Evolutionary conservation across 2,888 invertebrate species (phyloP).

Genomic region (Acrocera orbiculus): DNA sequence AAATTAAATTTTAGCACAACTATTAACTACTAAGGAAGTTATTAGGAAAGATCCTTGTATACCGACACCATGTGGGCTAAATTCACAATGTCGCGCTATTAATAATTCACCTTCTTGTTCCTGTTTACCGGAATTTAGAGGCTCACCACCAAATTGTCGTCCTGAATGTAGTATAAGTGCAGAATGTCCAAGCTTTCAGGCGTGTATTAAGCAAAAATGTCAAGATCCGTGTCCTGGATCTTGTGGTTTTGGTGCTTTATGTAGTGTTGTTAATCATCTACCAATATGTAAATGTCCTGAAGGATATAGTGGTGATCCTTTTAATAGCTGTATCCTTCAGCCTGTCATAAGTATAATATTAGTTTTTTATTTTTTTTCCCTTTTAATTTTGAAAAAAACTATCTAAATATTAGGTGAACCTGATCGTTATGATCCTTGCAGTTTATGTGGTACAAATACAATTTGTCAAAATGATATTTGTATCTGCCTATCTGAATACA

Average conservation of each 20-base stretch:
- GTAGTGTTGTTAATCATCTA: slow-evolving; percentile 46
- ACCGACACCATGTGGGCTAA: slow-evolving; percentile 47
- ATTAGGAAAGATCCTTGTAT: slow-evolving; percentile 39
- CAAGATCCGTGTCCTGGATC: slow-evolving; percentile 52
- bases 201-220: slow-evolving; percentile 52
- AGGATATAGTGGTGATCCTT: slow-evolving; percentile 38
- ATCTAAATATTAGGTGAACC: slow-evolving; percentile 23
- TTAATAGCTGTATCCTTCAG: slow-evolving; percentile 30
- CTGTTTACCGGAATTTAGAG: slow-evolving; percentile 43
- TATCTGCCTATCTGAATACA: slow-evolving; percentile 51
- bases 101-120: slow-evolving; percentile 46
- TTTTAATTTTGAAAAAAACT: not conserved
- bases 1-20: slow-evolving; percentile 16
- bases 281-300: slow-evolving; percentile 47
- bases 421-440: slow-evolving; percentile 38
- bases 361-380: not conserved
- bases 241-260: slow-evolving; percentile 43
- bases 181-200: slow-evolving; percentile 47
- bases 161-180: slow-evolving; percentile 52
- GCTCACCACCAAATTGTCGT: slow-evolving; percentile 50
- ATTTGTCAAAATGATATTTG: slow-evolving; percentile 43
- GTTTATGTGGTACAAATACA: slow-evolving; percentile 58
- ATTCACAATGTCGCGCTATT: slow-evolving; percentile 39
- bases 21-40: slow-evolving; percentile 16
- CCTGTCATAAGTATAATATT: slow-evolving; percentile 19